Evolutionary conservation across 2,888 invertebrate species (phyloP).

Genomic region (Atherix ibis): DNA sequence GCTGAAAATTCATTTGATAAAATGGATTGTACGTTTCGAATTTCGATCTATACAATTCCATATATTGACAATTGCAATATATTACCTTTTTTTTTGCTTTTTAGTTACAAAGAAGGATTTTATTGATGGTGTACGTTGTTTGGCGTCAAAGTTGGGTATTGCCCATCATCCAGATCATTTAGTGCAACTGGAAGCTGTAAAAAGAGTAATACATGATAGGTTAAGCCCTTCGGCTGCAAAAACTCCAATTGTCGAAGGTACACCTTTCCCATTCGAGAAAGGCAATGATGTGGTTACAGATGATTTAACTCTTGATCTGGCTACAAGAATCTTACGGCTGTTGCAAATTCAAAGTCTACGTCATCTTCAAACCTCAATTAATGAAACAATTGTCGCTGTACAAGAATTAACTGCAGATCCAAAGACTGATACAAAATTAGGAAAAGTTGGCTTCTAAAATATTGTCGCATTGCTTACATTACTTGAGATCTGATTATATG

Average conservation of each 20-base stretch:
- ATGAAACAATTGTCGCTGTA: constrained; percentile 83
- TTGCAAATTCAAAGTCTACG: constrained; percentile 42
- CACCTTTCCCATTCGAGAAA: constrained; percentile 52
- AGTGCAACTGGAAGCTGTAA: constrained; percentile 52
- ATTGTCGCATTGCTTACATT: too few species aligned
- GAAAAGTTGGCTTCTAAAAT: constrained; percentile 65
- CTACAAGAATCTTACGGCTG: constrained; percentile 61
- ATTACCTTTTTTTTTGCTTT: constrained; percentile 12
- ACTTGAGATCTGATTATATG: too few species aligned
- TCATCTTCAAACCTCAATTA: constrained; percentile 75
- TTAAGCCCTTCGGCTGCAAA: constrained; percentile 38
- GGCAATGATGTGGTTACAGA: constrained; percentile 47
- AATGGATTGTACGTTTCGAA: constrained; percentile 49
- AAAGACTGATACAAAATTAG: constrained; percentile 81
- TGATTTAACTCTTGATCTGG: constrained; percentile 48
- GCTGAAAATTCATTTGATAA: constrained; percentile 73
- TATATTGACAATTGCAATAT: background rate
- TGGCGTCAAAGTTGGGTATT: constrained; percentile 66
- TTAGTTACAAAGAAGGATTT: constrained; percentile 72
- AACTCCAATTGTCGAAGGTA: constrained; percentile 32
- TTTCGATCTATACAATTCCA: constrained; percentile 6
- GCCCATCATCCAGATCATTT: constrained; percentile 68
- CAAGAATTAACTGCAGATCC: constrained; percentile 92
- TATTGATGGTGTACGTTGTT: constrained; percentile 57
- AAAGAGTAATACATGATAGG: constrained; percentile 42